Evolutionary conservation across 1,140 invertebrate genomes (phyloP), one percentile per base, ranked within the genome.

Genomic region (Drosophila quadrilineata): DNA sequence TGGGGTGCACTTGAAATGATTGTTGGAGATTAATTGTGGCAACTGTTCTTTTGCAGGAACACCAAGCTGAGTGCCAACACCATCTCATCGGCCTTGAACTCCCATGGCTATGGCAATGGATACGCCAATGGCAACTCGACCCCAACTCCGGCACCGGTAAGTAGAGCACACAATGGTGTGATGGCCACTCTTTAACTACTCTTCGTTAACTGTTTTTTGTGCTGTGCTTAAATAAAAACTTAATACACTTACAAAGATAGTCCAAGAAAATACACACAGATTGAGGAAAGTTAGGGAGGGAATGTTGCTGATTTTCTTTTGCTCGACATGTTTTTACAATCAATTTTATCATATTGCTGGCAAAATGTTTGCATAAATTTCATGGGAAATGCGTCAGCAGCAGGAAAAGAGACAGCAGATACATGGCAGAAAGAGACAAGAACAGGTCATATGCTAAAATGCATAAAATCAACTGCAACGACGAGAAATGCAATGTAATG

Each of bases 61-160:
- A 89, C 88, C 50, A 89, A 89, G 71, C 48, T 89, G 60, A 88
- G 82, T 65, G 88, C 88, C 60, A 73, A 31, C 35, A 89, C 88
- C 48, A 89, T 89, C 56, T 88, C 88, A 16, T 85, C 87, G 60
- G 88, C 88, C 45, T 71, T 89, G 71, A 89, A 36, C 66, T 66
- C 82, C 21, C 88, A 89, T 31, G 82, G 84, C 24, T 88, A 71
- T 40, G 60, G 70, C 45, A 75, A 86, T 56, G 82, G 84, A 28
- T 79, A 87, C 40, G 58, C 87, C 36, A 88, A 88, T 56, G 87
- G 87, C 57, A 85, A 64, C 63, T 80, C 82, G 6, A 53, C 86
- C 31, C 76, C 86, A 35, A 68, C 73, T 36, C 74, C 80, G 53
- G 87, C 82, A 53, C 82, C 77, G 82, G 80, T 86, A 66, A 86